Percentiles rank a stretch among this genome's conserved stretches.
Evolutionary conservation across 2,888 invertebrate genomes (phyloP).

Genomic region (Eupeodes latifasciatus): DNA sequence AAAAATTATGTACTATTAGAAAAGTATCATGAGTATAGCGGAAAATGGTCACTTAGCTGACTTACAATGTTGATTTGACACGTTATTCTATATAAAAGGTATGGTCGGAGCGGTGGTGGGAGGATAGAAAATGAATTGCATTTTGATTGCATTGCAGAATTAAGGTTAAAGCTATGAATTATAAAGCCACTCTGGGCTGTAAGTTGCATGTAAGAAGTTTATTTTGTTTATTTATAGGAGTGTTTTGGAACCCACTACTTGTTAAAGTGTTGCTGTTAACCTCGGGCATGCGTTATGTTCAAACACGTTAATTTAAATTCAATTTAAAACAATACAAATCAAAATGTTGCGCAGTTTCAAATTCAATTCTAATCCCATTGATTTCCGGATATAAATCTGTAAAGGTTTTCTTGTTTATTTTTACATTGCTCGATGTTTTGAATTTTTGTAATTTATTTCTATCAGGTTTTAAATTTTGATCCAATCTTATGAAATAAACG

Average conservation of each 20-base stretch:
- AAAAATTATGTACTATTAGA: not conserved
- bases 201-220: not conserved
- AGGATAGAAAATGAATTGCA: constrained; percentile 19
- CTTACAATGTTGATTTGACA: constrained; percentile 15
- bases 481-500: no score
- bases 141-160: not conserved
- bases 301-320: not conserved
- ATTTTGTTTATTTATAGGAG: not conserved
- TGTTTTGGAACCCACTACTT: not conserved
- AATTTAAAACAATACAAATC: not conserved
- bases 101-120: not conserved
- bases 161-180: constrained; percentile 21
- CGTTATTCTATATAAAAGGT: not conserved
- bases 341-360: not conserved
- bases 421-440: no score
- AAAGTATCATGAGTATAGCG: constrained; percentile 5
- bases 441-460: no score
- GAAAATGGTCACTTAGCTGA: not conserved
- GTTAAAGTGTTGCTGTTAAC: not conserved
- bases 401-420: not conserved
- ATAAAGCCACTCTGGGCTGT: not conserved
- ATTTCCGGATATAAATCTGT: not conserved
- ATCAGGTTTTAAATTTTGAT: no score
- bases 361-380: not conserved
- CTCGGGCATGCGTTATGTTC: not conserved